Conservation (phyloP, 2,888 invertebrate genomes). For the Subacronicta megacephala region DNA sequence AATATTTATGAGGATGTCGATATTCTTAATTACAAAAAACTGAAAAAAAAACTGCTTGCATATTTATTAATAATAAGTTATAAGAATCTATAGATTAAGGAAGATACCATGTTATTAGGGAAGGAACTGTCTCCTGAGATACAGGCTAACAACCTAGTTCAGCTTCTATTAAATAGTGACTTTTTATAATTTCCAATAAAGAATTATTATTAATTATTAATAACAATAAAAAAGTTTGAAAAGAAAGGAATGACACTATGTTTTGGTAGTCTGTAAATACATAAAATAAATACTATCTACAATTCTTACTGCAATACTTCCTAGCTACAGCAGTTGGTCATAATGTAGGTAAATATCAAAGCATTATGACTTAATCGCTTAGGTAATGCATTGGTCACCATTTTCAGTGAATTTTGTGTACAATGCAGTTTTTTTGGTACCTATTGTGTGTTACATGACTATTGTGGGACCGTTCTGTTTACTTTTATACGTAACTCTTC, state of each 20-base stretch:
- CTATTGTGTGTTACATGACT: conserved; percentile 39
- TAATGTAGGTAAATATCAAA: conserved; percentile 19
- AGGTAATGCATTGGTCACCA: conserved; percentile 63
- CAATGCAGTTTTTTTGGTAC: conserved; percentile 39
- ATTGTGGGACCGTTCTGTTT: conserved; percentile 25
- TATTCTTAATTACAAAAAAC: too few species aligned
- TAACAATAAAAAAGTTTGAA: background rate
- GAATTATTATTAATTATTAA: too few species aligned
- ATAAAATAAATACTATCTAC: background rate
- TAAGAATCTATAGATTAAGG: too few species aligned
- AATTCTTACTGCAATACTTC: background rate
- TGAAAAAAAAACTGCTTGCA: too few species aligned
- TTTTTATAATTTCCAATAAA: too few species aligned
- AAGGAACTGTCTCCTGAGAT: too few species aligned
- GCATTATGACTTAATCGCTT: conserved; percentile 64
- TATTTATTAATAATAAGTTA: too few species aligned
- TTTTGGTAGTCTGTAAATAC: background rate
- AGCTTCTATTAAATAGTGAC: too few species aligned
- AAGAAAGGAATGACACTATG: too few species aligned
- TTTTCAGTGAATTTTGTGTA: conserved; percentile 47
- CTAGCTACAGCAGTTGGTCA: conserved; percentile 11
- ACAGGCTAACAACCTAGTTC: too few species aligned
- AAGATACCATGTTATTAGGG: too few species aligned
- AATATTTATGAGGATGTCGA: too few species aligned
- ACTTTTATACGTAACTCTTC: conserved; percentile 27